phyloP scores from a whole-genome alignment of 2,888 invertebrate genomes.

The Sacculina carcini region DNA sequence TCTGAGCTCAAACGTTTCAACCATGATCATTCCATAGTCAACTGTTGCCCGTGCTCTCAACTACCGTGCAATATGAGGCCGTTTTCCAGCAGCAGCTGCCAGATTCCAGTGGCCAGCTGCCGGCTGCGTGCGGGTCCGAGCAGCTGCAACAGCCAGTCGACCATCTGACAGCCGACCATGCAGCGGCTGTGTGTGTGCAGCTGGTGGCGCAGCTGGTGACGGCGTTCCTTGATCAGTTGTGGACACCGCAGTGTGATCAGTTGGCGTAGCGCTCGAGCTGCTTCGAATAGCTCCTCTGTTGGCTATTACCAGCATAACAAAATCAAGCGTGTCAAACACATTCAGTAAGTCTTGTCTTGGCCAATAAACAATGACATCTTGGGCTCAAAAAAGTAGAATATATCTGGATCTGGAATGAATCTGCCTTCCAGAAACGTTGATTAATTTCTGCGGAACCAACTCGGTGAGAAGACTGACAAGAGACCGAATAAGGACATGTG shows the following conservation, averaged over 20 bases:
- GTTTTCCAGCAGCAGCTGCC: slow-evolving; percentile 55
- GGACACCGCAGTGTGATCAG: slow-evolving; percentile 33
- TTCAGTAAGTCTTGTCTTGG: too few relatives aligned
- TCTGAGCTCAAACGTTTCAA: too few relatives aligned
- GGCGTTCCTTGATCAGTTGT: slow-evolving; percentile 32
- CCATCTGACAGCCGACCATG: slow-evolving; percentile 50
- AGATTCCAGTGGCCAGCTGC: slow-evolving; percentile 48
- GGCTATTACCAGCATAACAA: slow-evolving; percentile 28
- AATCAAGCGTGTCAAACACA: too few relatives aligned
- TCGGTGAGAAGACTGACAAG: too few relatives aligned
- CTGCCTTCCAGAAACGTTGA: too few relatives aligned
- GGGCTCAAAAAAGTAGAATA: too few relatives aligned
- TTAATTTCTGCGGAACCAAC: too few relatives aligned
- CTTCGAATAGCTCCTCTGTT: slow-evolving; percentile 35
- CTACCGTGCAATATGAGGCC: slow-evolving; percentile 46
- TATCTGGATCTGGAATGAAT: too few relatives aligned
- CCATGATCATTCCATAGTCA: too few relatives aligned
- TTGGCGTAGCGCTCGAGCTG: slow-evolving; percentile 40
- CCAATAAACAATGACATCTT: too few relatives aligned
- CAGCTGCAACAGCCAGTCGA: slow-evolving; percentile 45
- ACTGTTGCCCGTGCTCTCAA: slow-evolving; percentile 17
- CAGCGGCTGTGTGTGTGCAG: slow-evolving; percentile 32
- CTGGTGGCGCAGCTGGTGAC: slow-evolving; percentile 21
- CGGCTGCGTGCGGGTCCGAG: slow-evolving; percentile 31
- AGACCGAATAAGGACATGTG: too few relatives aligned